Base-by-base conservation (phyloP, 2,113 vertebrate genomes). In the Heloderma charlesbogerti region DNA sequence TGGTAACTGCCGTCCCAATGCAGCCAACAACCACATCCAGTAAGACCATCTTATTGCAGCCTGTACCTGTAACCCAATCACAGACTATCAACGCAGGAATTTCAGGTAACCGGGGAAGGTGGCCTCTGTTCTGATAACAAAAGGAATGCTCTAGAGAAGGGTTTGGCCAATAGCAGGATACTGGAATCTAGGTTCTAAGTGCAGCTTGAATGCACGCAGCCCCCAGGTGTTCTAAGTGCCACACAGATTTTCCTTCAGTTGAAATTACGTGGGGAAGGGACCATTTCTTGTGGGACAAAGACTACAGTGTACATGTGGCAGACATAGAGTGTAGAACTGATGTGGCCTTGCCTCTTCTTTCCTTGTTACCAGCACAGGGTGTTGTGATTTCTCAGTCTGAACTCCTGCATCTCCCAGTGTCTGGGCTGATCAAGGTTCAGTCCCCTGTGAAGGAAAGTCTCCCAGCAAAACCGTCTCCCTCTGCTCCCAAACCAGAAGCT, bases 391-490 rank as follows among this genome's bases (percentile, higher is more conserved):
- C 98, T 92, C 98, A 96, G 90, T 96, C 97, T 0, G 96, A 94
- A 3, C 87, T 94, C n/a, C 83, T 98, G 84, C 97, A 97, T 84
- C 95, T 98, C 81, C 96, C 98, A 0, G 78, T 97, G 27, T 97
- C 97, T 0, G 97, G 98, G 94, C 96, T 98, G 72, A 97, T 99
- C 69, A 98, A 98, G 86, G 95, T 98, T 94, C 98, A 98, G 95
- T 97, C 98, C 0, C 93, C 97, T 0, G 9, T 84, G 45, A 88
- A 66, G 27, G 96, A 97, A 78, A 92, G 94, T 6, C 83, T 86
- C 95, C 97, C 94, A 92, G 92, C 95, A 92, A 97, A 66, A 74
- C 96, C 71, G 60, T 93, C 94, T 88, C 88, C 94, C 0, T 2
- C 94, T 2, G 31, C 87, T 10, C 85, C 94, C 6, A 93, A 96